Conservation (phyloP, 2,888 invertebrate species). For the Cryptosula pallasiana region DNA sequence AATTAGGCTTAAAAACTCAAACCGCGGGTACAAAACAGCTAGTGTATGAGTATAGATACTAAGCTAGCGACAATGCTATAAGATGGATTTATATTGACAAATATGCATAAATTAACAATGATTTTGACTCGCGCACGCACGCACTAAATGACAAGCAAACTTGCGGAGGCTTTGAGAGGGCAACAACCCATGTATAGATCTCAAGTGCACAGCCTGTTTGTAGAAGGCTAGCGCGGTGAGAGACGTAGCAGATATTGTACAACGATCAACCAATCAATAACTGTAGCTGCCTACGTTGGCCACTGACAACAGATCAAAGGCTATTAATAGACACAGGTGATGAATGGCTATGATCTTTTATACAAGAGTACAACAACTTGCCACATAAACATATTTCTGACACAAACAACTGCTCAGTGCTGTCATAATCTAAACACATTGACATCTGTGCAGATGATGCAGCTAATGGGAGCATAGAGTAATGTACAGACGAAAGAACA, state of each 20-base stretch:
- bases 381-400: not conserved
- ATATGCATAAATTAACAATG: conserved; percentile 15
- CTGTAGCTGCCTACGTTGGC: not conserved
- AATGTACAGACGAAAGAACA: too few species aligned
- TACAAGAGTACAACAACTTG: too few species aligned
- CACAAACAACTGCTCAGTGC: not conserved
- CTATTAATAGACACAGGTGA: too few species aligned
- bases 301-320: too few species aligned
- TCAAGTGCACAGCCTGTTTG: not conserved
- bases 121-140: not conserved
- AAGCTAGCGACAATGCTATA: not conserved
- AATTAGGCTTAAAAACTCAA: not conserved
- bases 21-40: conserved; percentile 11
- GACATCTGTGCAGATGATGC: not conserved
- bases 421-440: not conserved
- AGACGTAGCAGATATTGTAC: too few species aligned
- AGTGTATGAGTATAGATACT: too few species aligned
- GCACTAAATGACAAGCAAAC: not conserved
- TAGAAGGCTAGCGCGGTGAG: too few species aligned
- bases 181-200: not conserved
- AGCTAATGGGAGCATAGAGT: not conserved
- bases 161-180: not conserved
- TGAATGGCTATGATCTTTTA: too few species aligned
- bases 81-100: not conserved
- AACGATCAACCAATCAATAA: not conserved